Evolutionary conservation across 2,888 invertebrate genomes (phyloP).

Genomic region (Drosophila anomelani): DNA sequence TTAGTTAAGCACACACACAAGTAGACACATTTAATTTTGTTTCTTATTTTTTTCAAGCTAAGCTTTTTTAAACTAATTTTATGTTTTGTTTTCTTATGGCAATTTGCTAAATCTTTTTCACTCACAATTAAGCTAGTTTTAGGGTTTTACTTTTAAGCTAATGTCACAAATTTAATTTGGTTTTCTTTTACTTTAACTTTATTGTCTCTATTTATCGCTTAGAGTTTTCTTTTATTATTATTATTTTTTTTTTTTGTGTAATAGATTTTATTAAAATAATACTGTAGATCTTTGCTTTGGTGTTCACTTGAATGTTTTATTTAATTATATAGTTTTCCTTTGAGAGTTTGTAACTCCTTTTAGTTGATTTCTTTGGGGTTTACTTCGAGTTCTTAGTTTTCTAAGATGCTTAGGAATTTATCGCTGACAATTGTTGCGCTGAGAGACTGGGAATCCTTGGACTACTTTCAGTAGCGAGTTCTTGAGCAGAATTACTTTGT

Average conservation of each 20-base stretch:
- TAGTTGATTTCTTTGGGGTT: slow-evolving; percentile 13
- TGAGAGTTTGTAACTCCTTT: slow-evolving; percentile 39
- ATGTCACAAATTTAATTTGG: slow-evolving; percentile 46
- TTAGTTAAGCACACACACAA: slow-evolving; percentile 57
- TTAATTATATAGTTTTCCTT: slow-evolving; percentile 9
- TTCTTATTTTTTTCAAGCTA: slow-evolving; percentile 46
- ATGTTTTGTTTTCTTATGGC: slow-evolving; percentile 12
- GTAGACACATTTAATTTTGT: slow-evolving; percentile 29
- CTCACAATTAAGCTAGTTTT: slow-evolving; percentile 49
- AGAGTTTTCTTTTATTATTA: slow-evolving; percentile 8
- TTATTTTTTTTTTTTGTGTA: background rate
- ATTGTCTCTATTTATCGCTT: slow-evolving; percentile 51
- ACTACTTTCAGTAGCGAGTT: slow-evolving; percentile 43
- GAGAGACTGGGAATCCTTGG: slow-evolving; percentile 32
- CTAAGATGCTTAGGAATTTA: slow-evolving; percentile 40
- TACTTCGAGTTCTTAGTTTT: slow-evolving; percentile 25
- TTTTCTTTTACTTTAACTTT: slow-evolving; percentile 37
- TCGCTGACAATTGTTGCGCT: slow-evolving; percentile 43
- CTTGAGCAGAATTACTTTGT: slow-evolving; percentile 36
- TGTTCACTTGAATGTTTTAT: slow-evolving; percentile 34
- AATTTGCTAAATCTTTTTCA: slow-evolving; percentile 48
- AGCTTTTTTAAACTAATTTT: slow-evolving; percentile 43
- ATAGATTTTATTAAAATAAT: slow-evolving; percentile 55
- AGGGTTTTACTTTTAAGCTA: slow-evolving; percentile 30
- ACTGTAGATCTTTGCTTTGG: slow-evolving; percentile 52